Base-by-base conservation (phyloP, 2,113 vertebrate genomes). In the Hemicordylus capensis region DNA sequence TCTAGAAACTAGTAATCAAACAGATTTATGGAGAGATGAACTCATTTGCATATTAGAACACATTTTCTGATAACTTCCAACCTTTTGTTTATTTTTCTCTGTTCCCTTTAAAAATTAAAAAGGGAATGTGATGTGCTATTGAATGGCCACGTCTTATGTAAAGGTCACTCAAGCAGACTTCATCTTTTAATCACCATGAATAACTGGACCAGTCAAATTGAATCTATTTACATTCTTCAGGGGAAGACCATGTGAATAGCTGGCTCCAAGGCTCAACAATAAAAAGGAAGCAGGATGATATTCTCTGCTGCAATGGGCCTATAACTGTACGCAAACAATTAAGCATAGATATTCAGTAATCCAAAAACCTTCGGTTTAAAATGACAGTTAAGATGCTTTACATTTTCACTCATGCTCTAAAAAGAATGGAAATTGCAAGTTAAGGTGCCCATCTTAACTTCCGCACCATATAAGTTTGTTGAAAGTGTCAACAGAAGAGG, bases 161-260 rank as follows among this genome's bases (percentile, higher is more conserved):
- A 39, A 86, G 37, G 39, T 84, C 89, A 87, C 11, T 10, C 0
- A 15, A 20, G 4, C 63, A 31, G 85, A 69, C 83, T 78, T 77
- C 6, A 84, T 87, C 2, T 75, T 72, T 89, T 81, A 72, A 84
- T 80, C 79, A 63, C 24, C 79, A 84, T 0, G n/a, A 91, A 88
- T 82, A 87, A 92, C 19, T n/a, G 81, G 88, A 70, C 64, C 73
- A 59, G 73, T 56, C 64, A 89, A 85, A 70, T 46, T 20, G 12
- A 67, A 79, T 37, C 34, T 51, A 34, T 76, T 63, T 20, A 10
- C 0, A 64, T 22, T 51, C 54, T 31, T 83, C 48, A 2, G 12
- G 82, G 69, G 24, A 46, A 67, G 56, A 58, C 42, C 72, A 80
- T 46, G 31, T 1, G 46, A 93, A 85, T 85, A 58, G 80, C 73